These are phyloP conservation scores for Neotoxoptera formosana DNA, from an alignment of 1,140 invertebrate genomes.

Conservation along the genomic window DNA sequence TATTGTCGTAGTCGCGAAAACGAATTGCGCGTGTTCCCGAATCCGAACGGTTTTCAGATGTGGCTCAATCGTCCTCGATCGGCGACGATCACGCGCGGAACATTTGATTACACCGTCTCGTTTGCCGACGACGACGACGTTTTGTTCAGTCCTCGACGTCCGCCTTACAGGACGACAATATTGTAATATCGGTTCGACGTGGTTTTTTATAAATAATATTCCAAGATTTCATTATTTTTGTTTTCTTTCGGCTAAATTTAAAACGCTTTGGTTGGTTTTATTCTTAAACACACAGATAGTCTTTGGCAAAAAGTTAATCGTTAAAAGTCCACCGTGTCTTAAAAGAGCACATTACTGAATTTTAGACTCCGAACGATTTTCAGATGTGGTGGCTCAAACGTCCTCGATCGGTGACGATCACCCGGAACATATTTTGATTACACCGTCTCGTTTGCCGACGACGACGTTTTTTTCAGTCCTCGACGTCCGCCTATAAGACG, in stretches of 20 bases:
- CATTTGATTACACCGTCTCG: neutral
- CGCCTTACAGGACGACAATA: neutral
- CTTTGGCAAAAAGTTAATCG: too few relatives aligned
- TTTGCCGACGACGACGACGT: neutral
- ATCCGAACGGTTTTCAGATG: neutral
- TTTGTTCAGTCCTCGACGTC: neutral
- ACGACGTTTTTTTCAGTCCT: neutral
- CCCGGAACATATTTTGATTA: neutral
- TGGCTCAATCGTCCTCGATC: neutral
- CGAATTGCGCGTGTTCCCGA: conserved; percentile 10
- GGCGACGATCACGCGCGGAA: neutral
- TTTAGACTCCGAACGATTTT: neutral
- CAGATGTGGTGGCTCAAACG: neutral
- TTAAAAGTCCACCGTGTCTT: too few relatives aligned
- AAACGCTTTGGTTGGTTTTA: too few relatives aligned
- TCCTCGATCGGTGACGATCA: neutral
- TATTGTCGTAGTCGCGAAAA: neutral
- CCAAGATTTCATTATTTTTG: neutral
- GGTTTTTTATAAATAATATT: neutral
- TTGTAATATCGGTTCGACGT: neutral
- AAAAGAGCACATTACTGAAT: too few relatives aligned
- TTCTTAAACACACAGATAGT: too few relatives aligned
- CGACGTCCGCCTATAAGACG: neutral
- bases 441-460: neutral
- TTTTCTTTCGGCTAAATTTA: too few relatives aligned